Base-by-base conservation (phyloP, 2,113 vertebrate genomes). In the Hoplias malabaricus region DNA sequence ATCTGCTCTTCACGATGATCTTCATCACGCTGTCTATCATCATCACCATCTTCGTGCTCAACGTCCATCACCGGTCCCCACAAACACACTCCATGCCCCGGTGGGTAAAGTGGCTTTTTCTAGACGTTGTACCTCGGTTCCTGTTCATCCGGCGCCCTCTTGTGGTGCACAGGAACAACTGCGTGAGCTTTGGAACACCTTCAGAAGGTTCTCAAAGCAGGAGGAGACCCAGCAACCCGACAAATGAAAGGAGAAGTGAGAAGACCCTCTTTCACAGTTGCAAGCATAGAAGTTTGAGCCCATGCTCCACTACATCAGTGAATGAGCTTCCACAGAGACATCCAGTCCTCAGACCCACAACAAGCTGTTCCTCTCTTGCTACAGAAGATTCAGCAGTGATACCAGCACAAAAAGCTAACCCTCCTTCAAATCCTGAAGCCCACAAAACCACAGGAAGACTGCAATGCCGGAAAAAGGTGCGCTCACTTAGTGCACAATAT, bases 1-100 rank as follows among this genome's bases (percentile, higher is more conserved):
- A 99, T 83, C 89, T 99, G 33, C 85, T 99, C 56, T 98, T 99
- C 88, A 98, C 98, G 81, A 99, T 98, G 97, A 95, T 98, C 86
- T 99, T 98, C 34, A 97, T 98, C 31, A 99, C 97, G 0, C 92
- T 98, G 25, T 98, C 98, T 0, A 98, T 95, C 75, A 85, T 93
- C 83, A 91, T 95, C 89, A 94, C 93, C 0, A 93, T 94, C 50
- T 94, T 95, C 0, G 92, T 93, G 73, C 88, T 95, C 71, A 95
- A 94, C 0, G 92, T 95, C n/a, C 94, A 95, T 83, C 93, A 95
- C 48, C 94, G 93, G 33, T 94, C 92, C 0, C 92, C 91, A 94
- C 93, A 0, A n/a, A n/a, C n/a, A n/a, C 94, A 95, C 85, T 88
- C 88, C 0, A 94, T 94, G 94, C 94, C 94, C 0, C 79, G 87